These are phyloP conservation scores for Platyura marginata DNA, from an alignment of 1,140 invertebrate genomes.

Conservation along the genomic window DNA sequence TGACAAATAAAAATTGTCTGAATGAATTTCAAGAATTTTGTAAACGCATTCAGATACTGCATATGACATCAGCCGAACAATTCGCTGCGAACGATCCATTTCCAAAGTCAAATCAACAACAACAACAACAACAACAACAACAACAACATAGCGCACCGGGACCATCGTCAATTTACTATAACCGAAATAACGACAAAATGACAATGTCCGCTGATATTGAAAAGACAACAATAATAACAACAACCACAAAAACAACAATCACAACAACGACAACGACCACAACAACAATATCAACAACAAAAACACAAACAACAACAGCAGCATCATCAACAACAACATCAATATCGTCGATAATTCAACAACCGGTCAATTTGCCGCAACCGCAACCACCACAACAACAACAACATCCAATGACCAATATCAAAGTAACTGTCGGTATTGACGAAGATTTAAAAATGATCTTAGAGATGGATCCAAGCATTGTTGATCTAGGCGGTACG, in stretches of 20 bases:
- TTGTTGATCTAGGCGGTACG: constrained; percentile 29
- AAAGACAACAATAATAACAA: background rate
- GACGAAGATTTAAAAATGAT: constrained; percentile 41
- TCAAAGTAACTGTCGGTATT: constrained; percentile 34
- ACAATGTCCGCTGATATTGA: background rate
- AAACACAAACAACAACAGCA: no score
- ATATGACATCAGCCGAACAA: no score
- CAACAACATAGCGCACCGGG: background rate
- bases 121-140: no score
- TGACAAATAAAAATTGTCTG: no score
- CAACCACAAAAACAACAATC: no score
- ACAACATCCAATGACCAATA: constrained; percentile 14
- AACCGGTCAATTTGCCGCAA: constrained; percentile 2
- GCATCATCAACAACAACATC: no score
- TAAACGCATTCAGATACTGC: no score
- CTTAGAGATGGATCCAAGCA: constrained; percentile 39
- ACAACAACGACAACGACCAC: no score
- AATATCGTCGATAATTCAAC: background rate
- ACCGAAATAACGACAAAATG: background rate
- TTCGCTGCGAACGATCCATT: no score
- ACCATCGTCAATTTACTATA: background rate
- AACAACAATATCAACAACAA: no score
- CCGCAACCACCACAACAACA: background rate
- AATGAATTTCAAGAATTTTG: no score
- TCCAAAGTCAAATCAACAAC: no score